Conservation (phyloP, 2,797 vertebrate species). For the Babyrousa celebensis region DNA sequence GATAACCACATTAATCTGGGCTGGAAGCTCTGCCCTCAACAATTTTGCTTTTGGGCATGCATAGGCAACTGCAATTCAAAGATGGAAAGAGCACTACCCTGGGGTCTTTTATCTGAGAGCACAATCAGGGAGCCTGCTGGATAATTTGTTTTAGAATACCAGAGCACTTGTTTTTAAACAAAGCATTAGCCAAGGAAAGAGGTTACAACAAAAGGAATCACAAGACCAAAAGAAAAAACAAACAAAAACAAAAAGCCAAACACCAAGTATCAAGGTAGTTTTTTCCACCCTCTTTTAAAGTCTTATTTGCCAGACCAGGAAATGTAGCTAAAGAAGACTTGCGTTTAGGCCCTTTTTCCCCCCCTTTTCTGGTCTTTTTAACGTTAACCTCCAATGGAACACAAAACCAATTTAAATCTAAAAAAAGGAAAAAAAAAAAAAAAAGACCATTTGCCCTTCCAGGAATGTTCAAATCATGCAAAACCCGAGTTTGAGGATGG, state of each 20-base stretch:
- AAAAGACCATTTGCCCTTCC: background rate
- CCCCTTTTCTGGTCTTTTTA: background rate
- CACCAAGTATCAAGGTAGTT: conserved; percentile 46
- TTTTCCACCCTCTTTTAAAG: conserved; percentile 22
- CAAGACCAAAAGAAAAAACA: conserved; percentile 68
- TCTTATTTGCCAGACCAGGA: conserved; percentile 25
- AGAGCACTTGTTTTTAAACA: conserved; percentile 86
- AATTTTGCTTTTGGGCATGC: conserved; percentile 66
- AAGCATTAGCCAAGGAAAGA: conserved; percentile 79
- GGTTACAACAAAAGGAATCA: conserved; percentile 79
- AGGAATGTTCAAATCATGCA: background rate
- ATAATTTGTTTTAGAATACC: conserved; percentile 85
- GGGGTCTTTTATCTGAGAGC: conserved; percentile 80
- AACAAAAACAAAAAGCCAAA: conserved; percentile 79
- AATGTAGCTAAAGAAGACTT: conserved; percentile 23
- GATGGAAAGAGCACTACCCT: conserved; percentile 70
- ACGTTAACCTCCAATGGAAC: background rate
- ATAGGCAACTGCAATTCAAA: conserved; percentile 65
- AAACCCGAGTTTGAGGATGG: conserved; percentile 30
- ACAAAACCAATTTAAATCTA: conserved; percentile 31
- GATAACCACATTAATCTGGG: conserved; percentile 42
- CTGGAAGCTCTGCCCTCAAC: background rate
- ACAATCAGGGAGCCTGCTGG: conserved; percentile 60
- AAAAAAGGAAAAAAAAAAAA: background rate
- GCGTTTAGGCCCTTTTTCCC: background rate